Conservation (phyloP, 1,140 invertebrate genomes). For the Apolygus lucorum region DNA sequence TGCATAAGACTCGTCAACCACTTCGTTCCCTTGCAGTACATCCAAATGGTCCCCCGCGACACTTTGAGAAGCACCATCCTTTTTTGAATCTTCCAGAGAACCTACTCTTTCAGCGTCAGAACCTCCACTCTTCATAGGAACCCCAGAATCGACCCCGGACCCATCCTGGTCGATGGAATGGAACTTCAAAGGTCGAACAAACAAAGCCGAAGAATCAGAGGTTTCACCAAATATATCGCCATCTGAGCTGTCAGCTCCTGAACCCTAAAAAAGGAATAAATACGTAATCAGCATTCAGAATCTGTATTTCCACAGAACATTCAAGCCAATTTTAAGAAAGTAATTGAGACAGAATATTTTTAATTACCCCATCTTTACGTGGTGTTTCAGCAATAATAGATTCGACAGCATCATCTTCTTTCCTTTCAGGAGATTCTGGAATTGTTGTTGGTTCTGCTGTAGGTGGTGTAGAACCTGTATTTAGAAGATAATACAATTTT, state of each 20-base stretch:
- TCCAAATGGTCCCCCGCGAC: neutral
- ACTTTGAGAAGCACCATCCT: neutral
- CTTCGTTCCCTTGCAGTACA: neutral
- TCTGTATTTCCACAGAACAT: too few relatives aligned
- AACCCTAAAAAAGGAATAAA: neutral
- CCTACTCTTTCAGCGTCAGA: too few relatives aligned
- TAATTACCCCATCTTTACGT: neutral
- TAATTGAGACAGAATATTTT: neutral
- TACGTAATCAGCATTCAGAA: too few relatives aligned
- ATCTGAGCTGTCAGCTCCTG: neutral
- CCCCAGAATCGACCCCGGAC: too few relatives aligned
- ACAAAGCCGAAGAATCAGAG: neutral
- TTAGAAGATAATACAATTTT: too few relatives aligned
- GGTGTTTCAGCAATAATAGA: neutral
- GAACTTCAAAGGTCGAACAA: neutral
- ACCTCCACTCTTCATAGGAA: too few relatives aligned
- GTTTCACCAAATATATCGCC: neutral
- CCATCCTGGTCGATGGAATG: neutral
- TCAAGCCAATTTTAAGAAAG: neutral
- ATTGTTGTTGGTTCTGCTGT: too few relatives aligned
- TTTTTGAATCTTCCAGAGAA: neutral
- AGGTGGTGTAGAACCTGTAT: too few relatives aligned
- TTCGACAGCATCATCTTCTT: neutral
- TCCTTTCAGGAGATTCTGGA: neutral
- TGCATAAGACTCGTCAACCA: neutral